Base-by-base conservation (phyloP, 1,140 invertebrate genomes). In the Zaprionus lachaisei region DNA sequence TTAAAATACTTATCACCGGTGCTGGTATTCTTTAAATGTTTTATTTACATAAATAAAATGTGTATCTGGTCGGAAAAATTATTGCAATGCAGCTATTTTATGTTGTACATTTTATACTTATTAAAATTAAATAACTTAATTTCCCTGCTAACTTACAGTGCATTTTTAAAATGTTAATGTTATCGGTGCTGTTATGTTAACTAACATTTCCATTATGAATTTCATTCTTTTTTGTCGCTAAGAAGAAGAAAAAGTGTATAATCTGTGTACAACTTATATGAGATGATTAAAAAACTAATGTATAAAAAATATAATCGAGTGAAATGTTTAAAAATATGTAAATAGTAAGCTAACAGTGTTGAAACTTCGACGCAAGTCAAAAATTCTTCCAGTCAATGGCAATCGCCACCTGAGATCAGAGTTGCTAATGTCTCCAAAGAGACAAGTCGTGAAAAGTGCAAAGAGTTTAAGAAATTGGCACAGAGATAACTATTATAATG, bases 361-460 rank as follows among this genome's bases (percentile, higher is more conserved):
- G 0, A 71, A 64, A 58, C 4, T 26, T 2, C 17, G 58, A 41
- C n/a, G 22, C 24, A 44, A 58, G 41, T 44, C 4, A 3, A 71
- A 71, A 47, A 69, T 37, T 58, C 31, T 58, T n/a, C 17, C 56
- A 71, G 54, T 12, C 51, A 71, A 56, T 20, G 54, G 44, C 31
- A 64, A 55, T 69, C 69, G 41, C 31, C 38, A 57, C 22, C 61
- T 74, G 22, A 62, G 54, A 64, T 58, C 54, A 71, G 54, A 75
- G 61, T 58, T 64, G 67, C 49, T 41, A 51, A 54, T 64, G 72
- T 71, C 67, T 70, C 44, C 60, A 56, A 60, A 72, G 38, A 66
- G 56, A 72, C 56, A 77, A 65, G 55, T 54, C 61, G 56, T 54
- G 31, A 72, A 56, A 72, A 72, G 70, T 77, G 63, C 28, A 51